These are phyloP conservation scores for Oreochromis niloticus DNA, from an alignment of 2,113 vertebrate species.

Conservation along the genomic window DNA sequence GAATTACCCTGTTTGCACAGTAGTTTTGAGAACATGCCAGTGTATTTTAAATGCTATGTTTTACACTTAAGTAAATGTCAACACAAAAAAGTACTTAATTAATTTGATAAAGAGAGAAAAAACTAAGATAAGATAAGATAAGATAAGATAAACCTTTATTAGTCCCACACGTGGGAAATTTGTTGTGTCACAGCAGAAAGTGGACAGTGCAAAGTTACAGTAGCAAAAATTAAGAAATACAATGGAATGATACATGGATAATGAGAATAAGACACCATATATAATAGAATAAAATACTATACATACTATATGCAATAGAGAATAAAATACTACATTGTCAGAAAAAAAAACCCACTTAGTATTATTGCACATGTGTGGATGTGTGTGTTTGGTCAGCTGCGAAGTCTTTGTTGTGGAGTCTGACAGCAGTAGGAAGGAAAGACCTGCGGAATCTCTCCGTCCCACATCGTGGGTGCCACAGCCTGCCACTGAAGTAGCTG, in stretches of 20 bases:
- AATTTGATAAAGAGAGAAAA: background rate
- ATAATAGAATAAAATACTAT: background rate
- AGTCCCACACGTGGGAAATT: background rate
- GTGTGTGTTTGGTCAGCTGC: background rate
- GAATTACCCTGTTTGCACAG: background rate
- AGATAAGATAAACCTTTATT: background rate
- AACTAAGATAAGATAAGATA: background rate
- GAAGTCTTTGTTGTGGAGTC: background rate
- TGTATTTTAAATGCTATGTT: background rate
- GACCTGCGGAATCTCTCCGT: accelerated
- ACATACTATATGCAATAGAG: background rate
- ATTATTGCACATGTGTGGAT: background rate
- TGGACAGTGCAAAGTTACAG: background rate
- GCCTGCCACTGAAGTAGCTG: background rate
- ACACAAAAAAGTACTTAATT: background rate
- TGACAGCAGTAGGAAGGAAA: background rate
- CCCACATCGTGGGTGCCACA: accelerated
- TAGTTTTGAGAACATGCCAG: background rate
- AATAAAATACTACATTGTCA: accelerated
- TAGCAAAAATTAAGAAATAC: background rate
- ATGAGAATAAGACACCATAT: background rate
- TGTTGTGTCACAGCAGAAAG: background rate
- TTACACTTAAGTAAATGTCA: background rate
- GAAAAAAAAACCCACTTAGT: background rate
- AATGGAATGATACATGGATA: background rate